phyloP scores from a whole-genome alignment of 2,113 vertebrate species.

The Martes martes region DNA sequence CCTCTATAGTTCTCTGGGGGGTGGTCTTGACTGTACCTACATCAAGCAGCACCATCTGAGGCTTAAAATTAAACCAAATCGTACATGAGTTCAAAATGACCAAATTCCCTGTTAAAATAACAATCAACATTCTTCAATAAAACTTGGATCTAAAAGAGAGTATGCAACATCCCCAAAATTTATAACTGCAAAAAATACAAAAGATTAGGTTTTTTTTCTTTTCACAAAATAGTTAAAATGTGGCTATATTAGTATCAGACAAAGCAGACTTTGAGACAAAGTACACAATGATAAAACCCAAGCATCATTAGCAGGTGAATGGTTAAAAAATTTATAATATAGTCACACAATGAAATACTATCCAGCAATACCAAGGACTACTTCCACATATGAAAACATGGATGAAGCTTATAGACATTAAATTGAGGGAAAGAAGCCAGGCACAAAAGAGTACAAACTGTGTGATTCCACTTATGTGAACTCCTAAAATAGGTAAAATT shows the following conservation, averaged over 20 bases:
- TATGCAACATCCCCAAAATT: neutral
- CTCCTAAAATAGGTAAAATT: neutral
- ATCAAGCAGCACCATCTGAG: neutral
- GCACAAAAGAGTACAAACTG: neutral
- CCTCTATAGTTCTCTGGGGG: neutral
- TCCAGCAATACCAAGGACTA: neutral
- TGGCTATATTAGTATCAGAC: neutral
- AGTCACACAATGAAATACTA: neutral
- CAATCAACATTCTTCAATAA: neutral
- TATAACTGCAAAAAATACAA: neutral
- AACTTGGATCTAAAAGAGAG: neutral
- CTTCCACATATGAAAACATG: neutral
- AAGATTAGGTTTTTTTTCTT: neutral
- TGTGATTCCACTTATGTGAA: neutral
- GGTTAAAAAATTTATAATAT: neutral
- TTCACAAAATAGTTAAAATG: neutral
- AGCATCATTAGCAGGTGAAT: neutral
- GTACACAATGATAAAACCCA: neutral
- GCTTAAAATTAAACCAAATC: neutral
- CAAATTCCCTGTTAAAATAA: neutral
- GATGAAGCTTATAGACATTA: neutral
- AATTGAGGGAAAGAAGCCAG: neutral
- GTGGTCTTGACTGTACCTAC: neutral
- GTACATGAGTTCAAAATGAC: neutral
- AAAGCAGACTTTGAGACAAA: neutral